Percentiles rank a stretch among this genome's conserved stretches.
Conservation (phyloP, 2,797 vertebrate genomes). For the Scarus forsteni region DNA sequence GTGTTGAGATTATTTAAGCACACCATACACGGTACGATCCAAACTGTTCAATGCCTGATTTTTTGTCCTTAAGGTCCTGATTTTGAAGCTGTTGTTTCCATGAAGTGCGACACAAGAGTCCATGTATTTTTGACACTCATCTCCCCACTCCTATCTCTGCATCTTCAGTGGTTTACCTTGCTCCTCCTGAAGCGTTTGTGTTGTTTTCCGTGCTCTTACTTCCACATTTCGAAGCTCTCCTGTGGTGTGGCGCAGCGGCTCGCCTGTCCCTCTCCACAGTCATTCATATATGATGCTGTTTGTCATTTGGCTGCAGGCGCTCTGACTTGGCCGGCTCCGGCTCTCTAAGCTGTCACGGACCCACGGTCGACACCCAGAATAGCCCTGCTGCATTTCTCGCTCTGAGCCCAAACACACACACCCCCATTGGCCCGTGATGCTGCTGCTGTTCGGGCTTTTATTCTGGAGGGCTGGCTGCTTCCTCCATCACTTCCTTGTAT, state of each 20-base stretch:
- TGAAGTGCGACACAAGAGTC: too few species aligned
- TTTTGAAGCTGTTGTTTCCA: too few species aligned
- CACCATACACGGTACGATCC: too few species aligned
- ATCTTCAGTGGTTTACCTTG: constrained; percentile 23
- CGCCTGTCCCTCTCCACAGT: constrained; percentile 39
- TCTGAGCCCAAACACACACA: constrained; percentile 23
- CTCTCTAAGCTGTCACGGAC: constrained; percentile 52
- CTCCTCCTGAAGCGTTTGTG: constrained; percentile 18
- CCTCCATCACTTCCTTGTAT: constrained; percentile 46
- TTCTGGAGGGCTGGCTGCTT: constrained; percentile 40
- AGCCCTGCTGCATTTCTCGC: constrained; percentile 48
- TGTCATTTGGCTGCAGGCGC: constrained; percentile 64
- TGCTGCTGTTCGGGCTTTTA: constrained; percentile 35
- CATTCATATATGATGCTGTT: constrained; percentile 64
- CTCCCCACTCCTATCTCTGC: constrained; percentile 25
- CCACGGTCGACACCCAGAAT: constrained; percentile 49
- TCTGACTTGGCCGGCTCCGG: constrained; percentile 45
- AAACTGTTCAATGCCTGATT: too few species aligned
- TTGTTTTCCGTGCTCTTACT: constrained; percentile 18
- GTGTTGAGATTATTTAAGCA: too few species aligned
- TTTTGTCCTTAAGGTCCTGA: too few species aligned
- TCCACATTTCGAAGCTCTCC: constrained; percentile 24
- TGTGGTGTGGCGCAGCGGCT: constrained; percentile 26
- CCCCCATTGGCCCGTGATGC: not conserved
- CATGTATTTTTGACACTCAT: not conserved